These are phyloP conservation scores for Ibycter americanus DNA, from an alignment of 2,797 vertebrate species.

Conservation along the genomic window DNA sequence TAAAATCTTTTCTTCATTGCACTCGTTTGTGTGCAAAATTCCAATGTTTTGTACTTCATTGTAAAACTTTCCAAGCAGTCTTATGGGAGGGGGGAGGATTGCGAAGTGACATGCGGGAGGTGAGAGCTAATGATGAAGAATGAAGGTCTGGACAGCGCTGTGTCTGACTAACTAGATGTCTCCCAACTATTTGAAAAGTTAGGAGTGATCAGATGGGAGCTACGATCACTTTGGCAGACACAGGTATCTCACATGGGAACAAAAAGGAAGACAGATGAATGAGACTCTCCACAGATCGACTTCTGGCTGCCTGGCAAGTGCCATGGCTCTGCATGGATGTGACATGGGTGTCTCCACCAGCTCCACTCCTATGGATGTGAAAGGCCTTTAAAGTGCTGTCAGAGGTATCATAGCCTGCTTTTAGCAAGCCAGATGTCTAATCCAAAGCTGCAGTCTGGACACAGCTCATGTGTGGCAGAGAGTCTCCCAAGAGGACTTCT, in stretches of 20 bases:
- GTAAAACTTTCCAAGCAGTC: neutral
- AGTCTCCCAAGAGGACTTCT: neutral
- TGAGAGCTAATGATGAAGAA: neutral
- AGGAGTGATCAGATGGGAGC: neutral
- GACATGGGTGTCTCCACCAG: accelerated
- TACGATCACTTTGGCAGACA: neutral
- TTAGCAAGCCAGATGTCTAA: neutral
- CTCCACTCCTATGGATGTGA: accelerated
- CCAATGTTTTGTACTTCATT: neutral
- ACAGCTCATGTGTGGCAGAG: neutral
- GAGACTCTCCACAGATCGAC: accelerated
- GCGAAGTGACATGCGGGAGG: neutral
- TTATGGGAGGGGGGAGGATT: accelerated
- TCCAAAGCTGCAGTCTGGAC: neutral
- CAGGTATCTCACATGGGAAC: neutral
- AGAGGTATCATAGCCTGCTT: neutral
- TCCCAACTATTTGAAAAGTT: neutral
- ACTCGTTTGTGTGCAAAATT: neutral
- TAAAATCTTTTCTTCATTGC: neutral
- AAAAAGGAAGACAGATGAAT: neutral
- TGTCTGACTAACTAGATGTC: neutral
- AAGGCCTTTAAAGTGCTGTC: neutral
- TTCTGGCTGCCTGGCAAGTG: accelerated
- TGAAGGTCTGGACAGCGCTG: neutral
- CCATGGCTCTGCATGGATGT: neutral